These are phyloP conservation scores for Pseudomyrmex pallidus DNA, from an alignment of 1,140 invertebrate species.

Conservation along the genomic window DNA sequence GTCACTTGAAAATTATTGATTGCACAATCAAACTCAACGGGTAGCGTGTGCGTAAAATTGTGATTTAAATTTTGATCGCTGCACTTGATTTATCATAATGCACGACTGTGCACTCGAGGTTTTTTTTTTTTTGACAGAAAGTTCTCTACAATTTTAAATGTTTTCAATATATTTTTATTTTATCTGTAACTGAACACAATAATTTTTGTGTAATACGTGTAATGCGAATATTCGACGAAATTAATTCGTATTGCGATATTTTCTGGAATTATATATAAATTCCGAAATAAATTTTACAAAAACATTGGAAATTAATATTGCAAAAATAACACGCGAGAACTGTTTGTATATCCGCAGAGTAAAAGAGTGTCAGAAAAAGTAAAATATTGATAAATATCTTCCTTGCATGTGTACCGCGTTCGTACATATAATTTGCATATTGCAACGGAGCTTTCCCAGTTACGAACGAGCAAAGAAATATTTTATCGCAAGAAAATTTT, in stretches of 20 bases:
- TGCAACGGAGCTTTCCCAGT: constrained; percentile 33
- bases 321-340: not conserved
- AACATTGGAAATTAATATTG: not conserved
- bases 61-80: not conserved
- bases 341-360: not conserved
- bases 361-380: constrained; percentile 1
- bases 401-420: constrained; percentile 1
- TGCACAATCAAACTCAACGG: not conserved
- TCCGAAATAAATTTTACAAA: too few species aligned
- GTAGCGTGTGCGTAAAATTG: not conserved
- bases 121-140: too few species aligned
- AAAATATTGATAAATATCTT: constrained; percentile 48
- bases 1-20: not conserved
- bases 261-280: not conserved
- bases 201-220: not conserved
- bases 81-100: not conserved
- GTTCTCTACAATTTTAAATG: not conserved
- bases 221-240: not conserved
- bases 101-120: too few species aligned
- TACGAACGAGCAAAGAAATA: constrained; percentile 14
- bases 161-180: not conserved
- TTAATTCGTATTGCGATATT: not conserved
- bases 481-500: constrained; percentile 65
- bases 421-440: constrained; percentile 34
- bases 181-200: not conserved